A percentile compares a stretch with the other conserved stretches of the same genome.
phyloP scores from a whole-genome alignment of 2,113 vertebrate genomes.

The Pseudorasbora parva region DNA sequence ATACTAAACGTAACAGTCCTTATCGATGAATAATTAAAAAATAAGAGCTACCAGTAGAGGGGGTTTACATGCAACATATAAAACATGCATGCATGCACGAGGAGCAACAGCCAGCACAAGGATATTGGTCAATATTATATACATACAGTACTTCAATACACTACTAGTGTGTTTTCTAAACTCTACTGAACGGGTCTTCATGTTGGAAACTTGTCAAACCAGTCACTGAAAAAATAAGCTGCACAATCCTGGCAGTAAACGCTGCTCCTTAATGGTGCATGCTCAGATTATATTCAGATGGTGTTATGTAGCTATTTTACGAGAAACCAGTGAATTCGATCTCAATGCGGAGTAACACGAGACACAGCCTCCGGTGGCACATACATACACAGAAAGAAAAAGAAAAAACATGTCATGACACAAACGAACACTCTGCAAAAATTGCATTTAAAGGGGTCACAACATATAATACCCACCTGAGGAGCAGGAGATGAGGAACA shows the following conservation, averaged over 20 bases:
- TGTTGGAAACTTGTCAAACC: neutral
- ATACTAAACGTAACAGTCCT: neutral
- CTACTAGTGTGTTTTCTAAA: neutral
- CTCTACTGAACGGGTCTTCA: neutral
- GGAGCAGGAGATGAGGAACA: constrained; percentile 95
- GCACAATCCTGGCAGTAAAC: constrained; percentile 8
- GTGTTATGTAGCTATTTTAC: constrained; percentile 25
- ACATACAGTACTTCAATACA: neutral
- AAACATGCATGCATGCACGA: constrained; percentile 33
- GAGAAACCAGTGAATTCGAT: constrained; percentile 45
- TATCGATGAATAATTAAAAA: neutral
- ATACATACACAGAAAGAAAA: neutral
- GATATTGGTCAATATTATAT: neutral
- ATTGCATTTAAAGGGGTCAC: neutral
- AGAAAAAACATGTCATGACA: neutral
- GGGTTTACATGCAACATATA: constrained; percentile 23
- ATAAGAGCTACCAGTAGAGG: constrained; percentile 15
- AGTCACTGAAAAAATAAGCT: constrained; percentile 4
- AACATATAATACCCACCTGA: constrained; percentile 82
- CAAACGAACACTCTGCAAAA: neutral
- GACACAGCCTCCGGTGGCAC: constrained; percentile 28
- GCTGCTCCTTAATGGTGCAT: neutral
- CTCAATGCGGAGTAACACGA: constrained; percentile 30
- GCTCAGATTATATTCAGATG: constrained; percentile 23
- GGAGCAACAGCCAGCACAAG: neutral